Conservation (phyloP, 2,888 invertebrate species). For the Cordylochernes scorpioides region DNA sequence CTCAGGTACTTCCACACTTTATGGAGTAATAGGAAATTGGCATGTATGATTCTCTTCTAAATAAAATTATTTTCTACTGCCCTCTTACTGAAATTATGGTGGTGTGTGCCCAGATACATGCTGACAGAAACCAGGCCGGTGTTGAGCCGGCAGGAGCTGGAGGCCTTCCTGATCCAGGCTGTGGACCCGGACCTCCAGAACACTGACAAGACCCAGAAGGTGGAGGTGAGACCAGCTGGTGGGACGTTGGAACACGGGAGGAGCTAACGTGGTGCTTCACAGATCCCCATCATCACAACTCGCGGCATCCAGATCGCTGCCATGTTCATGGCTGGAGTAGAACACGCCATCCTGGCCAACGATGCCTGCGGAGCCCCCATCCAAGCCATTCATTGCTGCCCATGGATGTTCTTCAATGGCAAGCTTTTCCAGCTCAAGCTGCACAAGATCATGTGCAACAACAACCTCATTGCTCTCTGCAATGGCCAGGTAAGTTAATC, state of each 20-base stretch:
- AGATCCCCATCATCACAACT: constrained; percentile 49
- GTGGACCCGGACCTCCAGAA: constrained; percentile 66
- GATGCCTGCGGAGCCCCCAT: constrained; percentile 80
- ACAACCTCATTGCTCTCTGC: constrained; percentile 23
- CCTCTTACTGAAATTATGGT: too few relatives aligned
- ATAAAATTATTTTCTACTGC: too few relatives aligned
- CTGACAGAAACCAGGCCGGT: constrained; percentile 22
- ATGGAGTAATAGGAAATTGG: neutral
- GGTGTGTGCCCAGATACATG: constrained; percentile 22
- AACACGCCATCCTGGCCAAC: constrained; percentile 59
- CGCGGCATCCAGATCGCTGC: constrained; percentile 63
- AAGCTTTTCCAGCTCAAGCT: constrained; percentile 67
- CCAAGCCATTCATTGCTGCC: constrained; percentile 68
- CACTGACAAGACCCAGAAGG: constrained; percentile 58
- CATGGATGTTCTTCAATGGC: constrained; percentile 78
- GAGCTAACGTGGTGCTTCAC: constrained; percentile 6
- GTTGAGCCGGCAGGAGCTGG: constrained; percentile 52
- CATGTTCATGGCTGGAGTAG: constrained; percentile 68
- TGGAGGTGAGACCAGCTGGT: constrained; percentile 48
- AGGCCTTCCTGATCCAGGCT: constrained; percentile 60
- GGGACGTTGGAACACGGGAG: neutral
- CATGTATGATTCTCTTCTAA: too few relatives aligned
- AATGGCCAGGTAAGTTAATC: constrained; percentile 21
- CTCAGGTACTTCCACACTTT: constrained; percentile 39
- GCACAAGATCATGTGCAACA: constrained; percentile 30